Evolutionary conservation across 2,113 vertebrate species (phyloP), one percentile per base, ranked within the genome.

Genomic region (Nerophis lumbriciformis): DNA sequence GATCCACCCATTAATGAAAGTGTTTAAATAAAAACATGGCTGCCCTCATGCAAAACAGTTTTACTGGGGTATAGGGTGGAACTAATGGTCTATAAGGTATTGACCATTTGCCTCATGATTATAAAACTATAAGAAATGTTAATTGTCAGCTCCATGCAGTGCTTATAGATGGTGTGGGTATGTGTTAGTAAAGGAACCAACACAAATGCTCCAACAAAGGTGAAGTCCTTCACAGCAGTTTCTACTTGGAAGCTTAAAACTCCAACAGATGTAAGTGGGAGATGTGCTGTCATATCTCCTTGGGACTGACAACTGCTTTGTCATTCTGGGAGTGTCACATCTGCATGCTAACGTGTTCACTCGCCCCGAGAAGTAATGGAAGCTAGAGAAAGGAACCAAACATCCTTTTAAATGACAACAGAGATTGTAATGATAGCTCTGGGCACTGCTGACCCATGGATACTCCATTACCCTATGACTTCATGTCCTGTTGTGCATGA

Each of bases 261-360:
- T 38, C 72, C 59, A 72, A 62, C 54, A 70, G 73, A 69, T 66
- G 68, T 65, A 69, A 71, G 75, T 69, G 66, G 73, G 74, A 65
- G 64, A 69, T 39, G 65, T 12, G 55, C 51, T 64, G 68, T 78
- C 63, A 67, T 50, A 72, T 76, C 66, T 14, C 63, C 19, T 36
- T 61, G 59, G 73, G 77, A 81, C 56, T 79, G 76, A 83, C 73
- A 76, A 39, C 44, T 45, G 4, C 66, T 42, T 51, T 5, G 16
- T 50, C 54, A 66, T 65, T 63, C 65, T 59, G 58, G 65, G 58
- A 55, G 39, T 50, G 9, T 71, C 66, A 62, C 66, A 71, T 79
- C 72, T 76, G 64, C 61, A 69, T 69, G 66, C 61, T 69, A 65
- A 66, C 53, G 59, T 52, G 62, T 62, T 39, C 65, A 42, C 53